Evolutionary conservation across 1,140 invertebrate species (phyloP).

Genomic region (Drosophila sp.): DNA sequence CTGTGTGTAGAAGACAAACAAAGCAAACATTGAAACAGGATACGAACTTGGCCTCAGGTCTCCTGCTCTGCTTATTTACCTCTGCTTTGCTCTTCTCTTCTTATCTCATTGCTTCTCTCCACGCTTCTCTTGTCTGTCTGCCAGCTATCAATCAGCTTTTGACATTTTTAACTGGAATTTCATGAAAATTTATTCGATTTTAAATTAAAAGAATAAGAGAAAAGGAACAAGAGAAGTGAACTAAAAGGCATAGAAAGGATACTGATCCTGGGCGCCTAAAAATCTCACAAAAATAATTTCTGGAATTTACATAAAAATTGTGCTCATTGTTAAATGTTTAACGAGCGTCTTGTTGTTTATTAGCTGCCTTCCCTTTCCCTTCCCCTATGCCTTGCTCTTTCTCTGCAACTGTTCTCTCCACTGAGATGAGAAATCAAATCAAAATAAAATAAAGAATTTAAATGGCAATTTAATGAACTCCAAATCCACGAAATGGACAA

Average conservation of each 20-base stretch:
- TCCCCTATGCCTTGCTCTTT: no score
- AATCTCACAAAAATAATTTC: slow-evolving; percentile 62
- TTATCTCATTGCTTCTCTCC: not conserved
- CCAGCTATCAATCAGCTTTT: slow-evolving; percentile 83
- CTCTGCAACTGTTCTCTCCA: no score
- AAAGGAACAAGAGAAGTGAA: slow-evolving; percentile 15
- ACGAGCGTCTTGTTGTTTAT: slow-evolving; percentile 66
- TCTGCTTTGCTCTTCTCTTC: not conserved
- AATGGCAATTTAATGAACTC: slow-evolving; percentile 83
- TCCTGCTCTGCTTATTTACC: slow-evolving; percentile 1
- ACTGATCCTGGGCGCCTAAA: slow-evolving; percentile 58
- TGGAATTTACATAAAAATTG: slow-evolving; percentile 81
- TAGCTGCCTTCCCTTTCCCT: slow-evolving; percentile 9
- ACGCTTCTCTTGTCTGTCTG: slow-evolving; percentile 57
- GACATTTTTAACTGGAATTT: slow-evolving; percentile 83
- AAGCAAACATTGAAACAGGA: slow-evolving; percentile 65
- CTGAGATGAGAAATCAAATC: slow-evolving; percentile 42
- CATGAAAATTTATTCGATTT: slow-evolving; percentile 83
- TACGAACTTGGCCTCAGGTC: slow-evolving; percentile 57
- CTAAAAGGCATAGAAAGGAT: slow-evolving; percentile 31
- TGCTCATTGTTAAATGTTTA: slow-evolving; percentile 40
- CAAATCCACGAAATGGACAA: slow-evolving; percentile 78
- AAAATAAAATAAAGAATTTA: slow-evolving; percentile 76
- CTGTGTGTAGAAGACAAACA: slow-evolving; percentile 1
- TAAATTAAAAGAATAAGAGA: slow-evolving; percentile 68